Evolutionary conservation across 2,888 invertebrate genomes (phyloP), one percentile per base, ranked within the genome.

Genomic region (Ectropis crepuscularia): DNA sequence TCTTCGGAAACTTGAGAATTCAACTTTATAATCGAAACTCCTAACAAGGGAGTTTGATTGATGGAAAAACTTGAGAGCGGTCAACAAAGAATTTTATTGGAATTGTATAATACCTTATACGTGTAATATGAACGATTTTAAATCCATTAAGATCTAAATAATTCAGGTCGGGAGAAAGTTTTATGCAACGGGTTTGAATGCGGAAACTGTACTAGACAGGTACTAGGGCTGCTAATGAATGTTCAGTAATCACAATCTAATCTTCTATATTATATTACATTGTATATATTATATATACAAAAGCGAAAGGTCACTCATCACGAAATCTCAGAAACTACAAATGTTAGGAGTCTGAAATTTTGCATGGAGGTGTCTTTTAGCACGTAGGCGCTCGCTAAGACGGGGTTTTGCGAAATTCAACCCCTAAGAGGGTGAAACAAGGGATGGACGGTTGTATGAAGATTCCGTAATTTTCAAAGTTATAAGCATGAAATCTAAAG

Each of bases 31-130:
- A 65, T 68, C 64, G 55, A 63, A 74, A 67, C 63, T 68, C 66
- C 53, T 61, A 64, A 68, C 68, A 62, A 68, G 64, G 36, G 64
- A 66, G 60, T 70, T 70, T 75, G 74, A 75, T 75, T 75, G 75
- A 75, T 74, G 71, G 65, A 61, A 57, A 65, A 73, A 75, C 69
- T 72, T 63, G 39, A 57, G 47, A 61, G 50, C 60, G 66, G 70
- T 69, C 69, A 67, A 66, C 65, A 63, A 66, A 66, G 57, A 60
- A 60, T 57, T 49, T 55, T 16, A 39, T 46, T 55, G 51, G 57
- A 38, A 53, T 28, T 48, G 41, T n/a, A n/a, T n/a, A 42, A 28
- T 60, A 28, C 6, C 36, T 43, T 16, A 48, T 47, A 37, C 39
- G 12, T 47, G 36, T 55, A 60, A 48, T 57, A 62, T 45, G 48